Base-by-base conservation (phyloP, 2,113 vertebrate species). In the Prolemur simus region DNA sequence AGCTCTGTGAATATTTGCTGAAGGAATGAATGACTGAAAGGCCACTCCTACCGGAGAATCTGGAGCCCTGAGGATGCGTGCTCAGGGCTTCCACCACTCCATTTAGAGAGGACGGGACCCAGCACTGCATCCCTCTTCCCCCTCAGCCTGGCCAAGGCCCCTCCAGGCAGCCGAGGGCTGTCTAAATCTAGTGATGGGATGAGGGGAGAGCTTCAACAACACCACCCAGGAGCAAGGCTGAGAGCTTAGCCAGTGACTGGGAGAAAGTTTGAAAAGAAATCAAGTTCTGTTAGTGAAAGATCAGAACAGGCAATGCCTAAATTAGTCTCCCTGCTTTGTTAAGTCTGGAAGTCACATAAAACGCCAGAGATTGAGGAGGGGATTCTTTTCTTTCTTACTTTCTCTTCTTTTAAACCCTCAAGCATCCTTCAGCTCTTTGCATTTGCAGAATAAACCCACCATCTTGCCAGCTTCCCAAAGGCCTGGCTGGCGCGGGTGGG, bases 391-490 rank as follows among this genome's bases (percentile, higher is more conserved):
- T 71, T 77, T 17, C 63, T 94, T 64, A 56, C 20, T n/a, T 66
- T 66, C n/a, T 60, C 56, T 80, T 94, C 89, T 91, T 82, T 74
- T 64, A 94, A 91, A 86, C 52, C n/a, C 56, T 83, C 42, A 14
- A 76, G 63, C 45, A 71, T 39, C 42, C 11, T 37, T 69, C 39
- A 82, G 64, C 20, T 54, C 91, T 92, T 45, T 64, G 29, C 21
- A 20, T 63, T 91, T 80, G 68, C 78, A 42, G 39, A 88, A 76
- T 56, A 82, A 94, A 86, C 66, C 56, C 60, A 54, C 87, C 37
- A 11, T 34, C 54, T 64, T 78, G 42, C 49, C 17, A 27, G 77
- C 52, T 95, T 97, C 91, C 69, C 5, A 0, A 80, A 93, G 93
- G 37, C 91, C 83, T 54, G 49, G 88, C 66, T 25, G 37, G 95